Base-by-base conservation (phyloP, 1,140 invertebrate genomes). In the Hycleus phaleratus region DNA sequence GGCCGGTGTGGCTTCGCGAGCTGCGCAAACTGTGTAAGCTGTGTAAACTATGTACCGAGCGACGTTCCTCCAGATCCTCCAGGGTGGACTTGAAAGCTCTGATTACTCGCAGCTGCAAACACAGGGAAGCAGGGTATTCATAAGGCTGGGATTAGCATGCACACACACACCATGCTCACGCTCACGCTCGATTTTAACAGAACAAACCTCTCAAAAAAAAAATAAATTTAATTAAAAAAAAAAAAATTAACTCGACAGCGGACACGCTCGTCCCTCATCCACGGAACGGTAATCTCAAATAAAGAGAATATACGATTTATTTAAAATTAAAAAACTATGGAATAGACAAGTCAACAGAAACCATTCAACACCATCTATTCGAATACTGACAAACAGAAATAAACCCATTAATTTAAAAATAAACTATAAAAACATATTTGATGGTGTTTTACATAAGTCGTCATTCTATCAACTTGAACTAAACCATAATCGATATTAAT, bases 31-130 rank as follows among this genome's bases (percentile, higher is more conserved):
- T 93, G 82, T 93, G 92, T 79, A 95, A 90, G 78, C 91, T 93
- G 82, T 93, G 91, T 81, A 93, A 90, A 86, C 92, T 95, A 88
- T 96, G 93, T 77, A 96, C 86, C 79, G 94, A 95, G 77, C 93
- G 89, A 74, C 93, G 89, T 81, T 99, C 97, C 82, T 98, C 96
- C 81, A 98, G 84, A 82, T 99, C 97, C 86, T 99, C 97, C 83
- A 98, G 83, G 74, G 91, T 97, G 73, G 94, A 97, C 83, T 95
- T 97, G 92, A 99, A 99, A 76, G 96, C 97, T 83, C 95, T 91
- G 81, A 99, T 96, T 81, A 99, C 97, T 82, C 97, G 92, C 82
- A 99, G 90, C 96, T 99, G 93, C 82, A 92, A 92, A 87, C 82
- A 83, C 83, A 84, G 69, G 71, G 71, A 71, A 72, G 68, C 68